A percentile compares a stretch with the other conserved stretches of the same genome.
These are phyloP conservation scores for Coreoperca whiteheadi DNA, from an alignment of 2,113 vertebrate genomes.

Conservation along the genomic window DNA sequence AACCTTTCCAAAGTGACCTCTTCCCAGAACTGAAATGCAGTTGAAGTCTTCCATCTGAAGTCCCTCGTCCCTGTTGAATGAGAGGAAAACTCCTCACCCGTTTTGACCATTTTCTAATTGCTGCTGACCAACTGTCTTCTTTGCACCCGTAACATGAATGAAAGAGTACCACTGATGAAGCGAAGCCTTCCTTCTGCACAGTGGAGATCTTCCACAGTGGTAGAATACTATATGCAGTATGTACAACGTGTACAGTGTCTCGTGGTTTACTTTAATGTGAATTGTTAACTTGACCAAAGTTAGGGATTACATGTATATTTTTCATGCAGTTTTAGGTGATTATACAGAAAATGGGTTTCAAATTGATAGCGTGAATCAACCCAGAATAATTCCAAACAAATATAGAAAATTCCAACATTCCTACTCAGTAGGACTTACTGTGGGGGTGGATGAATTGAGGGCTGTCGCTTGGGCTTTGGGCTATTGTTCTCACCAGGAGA, in stretches of 20 bases:
- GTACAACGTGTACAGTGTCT: neutral
- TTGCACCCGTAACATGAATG: neutral
- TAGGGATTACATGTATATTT: neutral
- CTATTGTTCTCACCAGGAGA: constrained; percentile 36
- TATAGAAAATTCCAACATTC: neutral
- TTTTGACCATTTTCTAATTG: neutral
- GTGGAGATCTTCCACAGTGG: neutral
- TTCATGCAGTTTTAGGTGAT: neutral
- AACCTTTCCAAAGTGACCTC: constrained; percentile 99
- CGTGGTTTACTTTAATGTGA: neutral
- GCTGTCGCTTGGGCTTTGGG: constrained; percentile 13
- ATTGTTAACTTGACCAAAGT: neutral
- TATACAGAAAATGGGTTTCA: neutral
- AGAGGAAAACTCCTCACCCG: neutral
- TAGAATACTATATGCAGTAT: neutral
- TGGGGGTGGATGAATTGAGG: neutral
- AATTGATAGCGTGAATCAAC: neutral
- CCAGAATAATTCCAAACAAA: neutral
- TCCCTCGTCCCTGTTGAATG: constrained; percentile 12
- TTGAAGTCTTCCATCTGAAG: constrained; percentile 89
- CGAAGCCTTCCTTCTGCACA: neutral
- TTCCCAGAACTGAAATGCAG: constrained; percentile 91
- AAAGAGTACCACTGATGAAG: neutral
- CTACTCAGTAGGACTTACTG: constrained; percentile 57
- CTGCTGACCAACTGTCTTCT: neutral